Percentiles rank a stretch among this genome's conserved stretches.
These are phyloP conservation scores for Thera obeliscata DNA, from an alignment of 2,888 invertebrate genomes.

Conservation along the genomic window DNA sequence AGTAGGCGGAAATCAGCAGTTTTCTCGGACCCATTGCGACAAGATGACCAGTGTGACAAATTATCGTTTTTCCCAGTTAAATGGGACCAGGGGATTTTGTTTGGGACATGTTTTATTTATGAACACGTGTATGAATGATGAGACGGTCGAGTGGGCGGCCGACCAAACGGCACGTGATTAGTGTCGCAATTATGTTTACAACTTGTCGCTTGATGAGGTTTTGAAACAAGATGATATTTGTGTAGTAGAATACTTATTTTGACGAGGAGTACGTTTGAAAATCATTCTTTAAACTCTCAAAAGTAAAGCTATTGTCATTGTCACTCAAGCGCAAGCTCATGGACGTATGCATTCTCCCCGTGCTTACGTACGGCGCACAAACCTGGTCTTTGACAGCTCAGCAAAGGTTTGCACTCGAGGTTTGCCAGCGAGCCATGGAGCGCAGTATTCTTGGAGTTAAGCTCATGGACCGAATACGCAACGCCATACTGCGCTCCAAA, in stretches of 20 bases:
- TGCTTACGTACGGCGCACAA: too few relatives aligned
- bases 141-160: conserved; percentile 27
- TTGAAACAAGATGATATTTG: conserved; percentile 1
- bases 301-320: too few relatives aligned
- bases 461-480: too few relatives aligned
- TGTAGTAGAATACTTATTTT: background rate
- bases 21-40: conserved; percentile 35
- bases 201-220: conserved; percentile 19
- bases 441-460: too few relatives aligned
- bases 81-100: conserved; percentile 38
- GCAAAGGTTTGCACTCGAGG: too few relatives aligned
- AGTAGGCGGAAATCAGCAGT: conserved; percentile 36
- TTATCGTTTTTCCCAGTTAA: conserved; percentile 39
- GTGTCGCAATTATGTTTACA: conserved; percentile 45
- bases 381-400: too few relatives aligned
- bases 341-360: too few relatives aligned
- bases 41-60: conserved; percentile 45
- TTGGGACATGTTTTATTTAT: conserved; percentile 50
- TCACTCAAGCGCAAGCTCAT: too few relatives aligned
- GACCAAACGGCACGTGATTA: conserved; percentile 42
- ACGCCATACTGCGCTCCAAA: too few relatives aligned
- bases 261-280: background rate
- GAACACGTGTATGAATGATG: conserved; percentile 40
- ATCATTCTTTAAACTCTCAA: background rate
- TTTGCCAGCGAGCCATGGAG: too few relatives aligned